Evolutionary conservation across 2,888 invertebrate species (phyloP), one percentile per base, ranked within the genome.

Genomic region (Clivina fossor): DNA sequence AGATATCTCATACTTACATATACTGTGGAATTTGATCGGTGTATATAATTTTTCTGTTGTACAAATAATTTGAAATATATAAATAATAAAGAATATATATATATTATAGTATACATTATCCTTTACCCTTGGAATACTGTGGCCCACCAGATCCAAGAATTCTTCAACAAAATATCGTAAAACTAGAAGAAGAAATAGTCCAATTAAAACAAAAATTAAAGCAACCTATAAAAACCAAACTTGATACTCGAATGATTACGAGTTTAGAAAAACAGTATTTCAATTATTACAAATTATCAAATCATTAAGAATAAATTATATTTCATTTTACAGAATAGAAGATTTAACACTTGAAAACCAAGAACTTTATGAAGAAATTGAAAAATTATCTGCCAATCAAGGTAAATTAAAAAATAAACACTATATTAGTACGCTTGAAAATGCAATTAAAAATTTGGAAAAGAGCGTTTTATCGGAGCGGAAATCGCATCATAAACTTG

Each of bases 1-100:
- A 70, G 77, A 66, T 80, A 79, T 63, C 68, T 80, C 22, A 80
- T 80, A 60, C 66, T 80, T 20, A 78, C 77, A 1, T 80, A 80
- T 57, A 71, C 75, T 16, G 79, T 78, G 13, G 79, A 80, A 69
- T 80, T 80, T 66, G 79, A 80, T 66, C 73, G 74, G 76, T 77
- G 69, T 19, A 51, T 19, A 33, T 50, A 22, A 24, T 4, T 40
- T 20, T n/a, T n/a, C n/a, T n/a, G n/a, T n/a, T n/a, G n/a, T n/a
- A n/a, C n/a, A n/a, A n/a, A 19, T 9, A 20, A 8, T 33, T 24
- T 48, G 16, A 59, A n/a, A n/a, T n/a, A 62, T 56, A 32, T 60
- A 62, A 62, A 55, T 59, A 58, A 61, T 46, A 40, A 40, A 20
- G n/a, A 40, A 20, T 50, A 4, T 20, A n/a, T 19, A 24, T 1